These are phyloP conservation scores for Halcyon chelicuti DNA, from an alignment of 2,797 vertebrate genomes.

Conservation along the genomic window DNA sequence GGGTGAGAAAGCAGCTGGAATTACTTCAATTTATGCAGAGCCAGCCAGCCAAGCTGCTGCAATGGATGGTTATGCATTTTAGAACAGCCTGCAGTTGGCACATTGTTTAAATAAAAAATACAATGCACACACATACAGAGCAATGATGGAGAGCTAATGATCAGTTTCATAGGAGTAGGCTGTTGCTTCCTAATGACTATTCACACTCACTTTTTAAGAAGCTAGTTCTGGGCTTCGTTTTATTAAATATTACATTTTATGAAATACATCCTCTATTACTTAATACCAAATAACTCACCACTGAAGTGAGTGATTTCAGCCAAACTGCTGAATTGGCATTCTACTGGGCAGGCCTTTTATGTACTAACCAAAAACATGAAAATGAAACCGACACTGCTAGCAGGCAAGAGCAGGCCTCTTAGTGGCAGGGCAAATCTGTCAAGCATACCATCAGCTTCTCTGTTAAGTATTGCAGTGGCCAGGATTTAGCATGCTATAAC, in stretches of 20 bases:
- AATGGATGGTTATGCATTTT: background rate
- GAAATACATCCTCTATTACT: background rate
- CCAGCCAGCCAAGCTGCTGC: slow-evolving; percentile 19
- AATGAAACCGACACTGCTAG: background rate
- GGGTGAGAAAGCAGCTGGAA: slow-evolving; percentile 20
- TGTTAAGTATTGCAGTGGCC: background rate
- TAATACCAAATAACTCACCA: background rate
- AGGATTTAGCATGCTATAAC: background rate
- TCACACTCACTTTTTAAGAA: background rate
- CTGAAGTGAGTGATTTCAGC: background rate
- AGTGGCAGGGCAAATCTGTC: background rate
- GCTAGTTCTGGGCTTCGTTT: background rate
- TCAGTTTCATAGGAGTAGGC: background rate
- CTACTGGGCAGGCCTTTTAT: background rate
- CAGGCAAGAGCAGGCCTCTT: background rate
- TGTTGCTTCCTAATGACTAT: background rate
- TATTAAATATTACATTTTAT: background rate
- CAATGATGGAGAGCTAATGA: background rate
- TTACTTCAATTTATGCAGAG: slow-evolving; percentile 18
- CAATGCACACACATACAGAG: background rate
- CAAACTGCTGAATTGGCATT: background rate
- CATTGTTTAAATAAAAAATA: slow-evolving; percentile 27
- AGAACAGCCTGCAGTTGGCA: slow-evolving; percentile 17
- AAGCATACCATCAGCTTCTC: background rate
- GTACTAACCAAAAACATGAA: background rate